Evolutionary conservation across 1,140 invertebrate genomes (phyloP).

Genomic region (Lasaia peninsularis): DNA sequence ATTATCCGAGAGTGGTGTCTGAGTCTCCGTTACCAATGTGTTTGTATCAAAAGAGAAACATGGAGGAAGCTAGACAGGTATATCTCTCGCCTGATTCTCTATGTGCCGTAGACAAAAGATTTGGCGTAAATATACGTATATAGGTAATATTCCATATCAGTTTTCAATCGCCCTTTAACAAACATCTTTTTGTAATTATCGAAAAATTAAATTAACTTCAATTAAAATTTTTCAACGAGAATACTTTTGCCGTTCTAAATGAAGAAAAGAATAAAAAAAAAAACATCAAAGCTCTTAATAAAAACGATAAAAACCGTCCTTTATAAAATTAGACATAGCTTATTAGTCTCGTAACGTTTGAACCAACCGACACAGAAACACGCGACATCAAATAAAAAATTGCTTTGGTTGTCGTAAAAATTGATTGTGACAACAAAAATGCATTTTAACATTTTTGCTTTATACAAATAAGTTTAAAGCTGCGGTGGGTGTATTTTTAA

Average conservation of each 20-base stretch:
- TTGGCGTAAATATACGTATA: too few species aligned
- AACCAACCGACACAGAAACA: slow-evolving; percentile 4
- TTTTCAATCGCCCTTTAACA: too few species aligned
- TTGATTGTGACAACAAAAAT: slow-evolving; percentile 7
- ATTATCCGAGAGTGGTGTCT: too few species aligned
- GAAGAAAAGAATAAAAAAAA: background rate
- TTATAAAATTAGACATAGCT: slow-evolving; percentile 8
- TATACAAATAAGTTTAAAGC: background rate
- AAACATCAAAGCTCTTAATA: slow-evolving; percentile 9
- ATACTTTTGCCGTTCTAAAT: background rate
- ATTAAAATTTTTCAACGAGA: background rate
- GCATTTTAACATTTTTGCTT: background rate
- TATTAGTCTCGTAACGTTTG: slow-evolving; percentile 7
- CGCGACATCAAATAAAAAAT: slow-evolving; percentile 7
- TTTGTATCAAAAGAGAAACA: too few species aligned
- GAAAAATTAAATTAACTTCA: background rate
- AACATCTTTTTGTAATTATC: background rate
- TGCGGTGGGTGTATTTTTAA: too few species aligned
- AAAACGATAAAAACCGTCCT: slow-evolving; percentile 9
- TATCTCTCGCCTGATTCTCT: too few species aligned
- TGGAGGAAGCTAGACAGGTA: too few species aligned
- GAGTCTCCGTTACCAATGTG: too few species aligned
- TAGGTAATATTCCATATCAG: too few species aligned
- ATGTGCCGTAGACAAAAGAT: too few species aligned
- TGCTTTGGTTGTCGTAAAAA: slow-evolving; percentile 1